Percentiles rank a stretch among this genome's conserved stretches.
phyloP scores from a whole-genome alignment of 2,113 vertebrate genomes.

The Fregata magnificens region DNA sequence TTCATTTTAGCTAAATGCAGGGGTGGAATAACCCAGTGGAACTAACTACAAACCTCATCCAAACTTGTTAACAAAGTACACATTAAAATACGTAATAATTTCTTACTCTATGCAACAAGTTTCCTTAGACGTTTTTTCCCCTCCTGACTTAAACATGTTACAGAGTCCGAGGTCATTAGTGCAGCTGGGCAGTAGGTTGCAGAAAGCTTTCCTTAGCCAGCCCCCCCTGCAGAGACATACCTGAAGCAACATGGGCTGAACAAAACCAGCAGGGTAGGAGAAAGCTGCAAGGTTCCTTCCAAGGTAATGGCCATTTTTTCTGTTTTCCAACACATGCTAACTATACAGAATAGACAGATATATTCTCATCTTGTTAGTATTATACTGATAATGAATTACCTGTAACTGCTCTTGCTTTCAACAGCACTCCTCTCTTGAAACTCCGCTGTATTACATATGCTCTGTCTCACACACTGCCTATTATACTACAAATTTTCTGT shows the following conservation, averaged over 20 bases:
- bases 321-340: neutral
- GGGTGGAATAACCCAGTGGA: neutral
- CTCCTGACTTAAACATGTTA: neutral
- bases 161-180: neutral
- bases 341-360: neutral
- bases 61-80: neutral
- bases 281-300: neutral
- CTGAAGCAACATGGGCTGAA: neutral
- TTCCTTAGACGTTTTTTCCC: neutral
- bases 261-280: neutral
- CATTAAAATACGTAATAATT: neutral
- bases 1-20: neutral
- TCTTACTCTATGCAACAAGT: neutral
- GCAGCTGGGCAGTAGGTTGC: neutral
- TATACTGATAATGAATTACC: neutral
- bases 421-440: neutral
- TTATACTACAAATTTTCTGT: neutral
- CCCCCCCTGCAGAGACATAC: rapidly evolving
- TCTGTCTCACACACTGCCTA: neutral
- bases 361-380: neutral
- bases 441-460: neutral
- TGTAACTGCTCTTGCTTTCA: neutral
- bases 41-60: neutral
- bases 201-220: neutral
- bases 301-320: neutral